Evolutionary conservation across 2,888 invertebrate genomes (phyloP), one percentile per base, ranked within the genome.

Genomic region (Aradus depressus): DNA sequence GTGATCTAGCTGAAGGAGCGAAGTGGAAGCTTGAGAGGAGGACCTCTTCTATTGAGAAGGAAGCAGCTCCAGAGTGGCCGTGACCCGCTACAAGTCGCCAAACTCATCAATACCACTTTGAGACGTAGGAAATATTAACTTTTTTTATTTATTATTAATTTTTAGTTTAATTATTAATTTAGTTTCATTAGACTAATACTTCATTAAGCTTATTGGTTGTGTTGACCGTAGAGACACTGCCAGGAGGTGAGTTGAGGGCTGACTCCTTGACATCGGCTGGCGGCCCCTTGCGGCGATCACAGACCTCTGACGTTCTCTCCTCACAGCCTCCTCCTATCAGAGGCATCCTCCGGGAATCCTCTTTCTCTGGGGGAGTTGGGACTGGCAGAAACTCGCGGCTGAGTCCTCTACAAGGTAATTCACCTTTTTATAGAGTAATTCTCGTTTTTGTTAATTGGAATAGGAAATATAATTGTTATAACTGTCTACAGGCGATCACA

Each of bases 311-410:
- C 22, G 25, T 47, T 16, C 37, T 51, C 26, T 51, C 48, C 0
- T 47, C 50, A 3, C 45, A 45, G 18, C 47, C 53, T 1, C 51
- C 48, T 18, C 57, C 56, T 1, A 60, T 61, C 1, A 59, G 59
- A 49, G 59, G 62, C 26, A 62, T 62, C 16, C 43, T 62, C 14
- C 51, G 62, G 35, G 60, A 59, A 16, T 57, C 59, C 2, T 60
- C 60, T 3, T 56, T 56, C 37, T 52, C 52, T 5, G 55, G 55
- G 1, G n/a, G n/a, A n/a, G n/a, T n/a, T n/a, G n/a, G n/a, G n/a
- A n/a, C n/a, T n/a, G n/a, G n/a, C n/a, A n/a, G n/a, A n/a, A n/a
- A n/a, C n/a, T n/a, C n/a, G n/a, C n/a, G n/a, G n/a, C n/a, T n/a
- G n/a, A n/a, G n/a, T n/a, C n/a, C n/a, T n/a, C n/a, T n/a, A n/a